These are phyloP conservation scores for Asarcornis scutulata DNA, from an alignment of 2,113 vertebrate species.

Conservation along the genomic window DNA sequence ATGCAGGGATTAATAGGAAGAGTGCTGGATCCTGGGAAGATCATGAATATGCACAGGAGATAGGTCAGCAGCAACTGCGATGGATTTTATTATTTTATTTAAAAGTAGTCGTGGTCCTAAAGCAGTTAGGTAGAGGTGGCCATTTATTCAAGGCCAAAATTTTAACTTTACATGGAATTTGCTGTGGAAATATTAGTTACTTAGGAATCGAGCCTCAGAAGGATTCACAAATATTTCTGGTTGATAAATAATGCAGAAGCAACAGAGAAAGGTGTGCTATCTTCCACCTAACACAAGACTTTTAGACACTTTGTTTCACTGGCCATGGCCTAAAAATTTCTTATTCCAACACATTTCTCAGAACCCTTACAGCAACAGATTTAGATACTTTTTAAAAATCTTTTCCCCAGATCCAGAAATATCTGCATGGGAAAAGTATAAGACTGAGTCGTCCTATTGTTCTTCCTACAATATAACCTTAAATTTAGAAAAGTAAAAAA, in stretches of 20 bases:
- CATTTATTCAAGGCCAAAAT: background rate
- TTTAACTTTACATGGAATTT: background rate
- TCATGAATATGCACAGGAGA: background rate
- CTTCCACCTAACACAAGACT: background rate
- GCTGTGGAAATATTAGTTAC: background rate
- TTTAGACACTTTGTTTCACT: background rate
- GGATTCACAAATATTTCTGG: background rate
- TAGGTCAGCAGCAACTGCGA: background rate
- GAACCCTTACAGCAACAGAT: background rate
- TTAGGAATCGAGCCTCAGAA: background rate
- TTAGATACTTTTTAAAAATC: background rate
- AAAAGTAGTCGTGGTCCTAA: background rate
- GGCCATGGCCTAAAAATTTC: rapidly evolving
- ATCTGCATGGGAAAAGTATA: rapidly evolving
- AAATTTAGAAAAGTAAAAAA: background rate
- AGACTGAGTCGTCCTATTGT: background rate
- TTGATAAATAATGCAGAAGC: background rate
- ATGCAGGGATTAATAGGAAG: background rate
- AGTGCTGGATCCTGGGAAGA: background rate
- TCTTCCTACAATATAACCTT: background rate
- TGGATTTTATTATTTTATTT: background rate
- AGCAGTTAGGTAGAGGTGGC: background rate
- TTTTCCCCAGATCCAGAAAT: rapidly evolving
- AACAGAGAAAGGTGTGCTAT: background rate
- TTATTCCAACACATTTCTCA: rapidly evolving